Percentiles rank a stretch among this genome's conserved stretches.
Evolutionary conservation across 1,140 invertebrate species (phyloP).

Genomic region (Grapholita molesta): DNA sequence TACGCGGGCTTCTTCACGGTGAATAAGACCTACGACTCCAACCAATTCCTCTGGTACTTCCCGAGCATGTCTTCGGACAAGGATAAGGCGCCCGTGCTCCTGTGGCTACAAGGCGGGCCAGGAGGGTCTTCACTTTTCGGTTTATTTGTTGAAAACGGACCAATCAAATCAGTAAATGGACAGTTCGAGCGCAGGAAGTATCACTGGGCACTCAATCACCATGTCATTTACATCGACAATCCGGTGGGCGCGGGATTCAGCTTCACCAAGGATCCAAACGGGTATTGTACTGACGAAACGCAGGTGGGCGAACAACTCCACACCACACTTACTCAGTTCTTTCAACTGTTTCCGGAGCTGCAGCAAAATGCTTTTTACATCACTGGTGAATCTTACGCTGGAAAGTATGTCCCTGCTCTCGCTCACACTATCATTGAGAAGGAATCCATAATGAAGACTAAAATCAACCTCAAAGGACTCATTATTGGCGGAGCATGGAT

Average conservation of each 20-base stretch:
- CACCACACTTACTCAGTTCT: conserved; percentile 68
- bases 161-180: conserved; percentile 37
- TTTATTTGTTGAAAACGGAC: conserved; percentile 87
- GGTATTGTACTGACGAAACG: conserved; percentile 80
- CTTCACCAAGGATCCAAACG: conserved; percentile 79
- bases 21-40: conserved; percentile 79
- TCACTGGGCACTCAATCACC: conserved; percentile 84
- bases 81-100: conserved; percentile 78
- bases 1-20: conserved; percentile 84
- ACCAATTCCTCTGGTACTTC: conserved; percentile 87
- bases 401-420: neutral
- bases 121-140: conserved; percentile 86
- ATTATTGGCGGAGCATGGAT: neutral
- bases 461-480: neutral
- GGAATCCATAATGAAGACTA: neutral
- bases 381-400: neutral
- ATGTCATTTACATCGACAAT: conserved; percentile 89
- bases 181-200: conserved; percentile 72
- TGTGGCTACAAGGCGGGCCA: conserved; percentile 88
- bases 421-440: neutral
- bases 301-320: conserved; percentile 81
- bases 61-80: conserved; percentile 65
- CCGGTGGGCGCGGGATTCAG: conserved; percentile 88
- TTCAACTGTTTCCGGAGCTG: conserved; percentile 81
- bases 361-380: conserved; percentile 76